A percentile compares a stretch with the other conserved stretches of the same genome.
These are phyloP conservation scores for Tragelaphus scriptus DNA, from an alignment of 2,113 vertebrate genomes.

Conservation along the genomic window DNA sequence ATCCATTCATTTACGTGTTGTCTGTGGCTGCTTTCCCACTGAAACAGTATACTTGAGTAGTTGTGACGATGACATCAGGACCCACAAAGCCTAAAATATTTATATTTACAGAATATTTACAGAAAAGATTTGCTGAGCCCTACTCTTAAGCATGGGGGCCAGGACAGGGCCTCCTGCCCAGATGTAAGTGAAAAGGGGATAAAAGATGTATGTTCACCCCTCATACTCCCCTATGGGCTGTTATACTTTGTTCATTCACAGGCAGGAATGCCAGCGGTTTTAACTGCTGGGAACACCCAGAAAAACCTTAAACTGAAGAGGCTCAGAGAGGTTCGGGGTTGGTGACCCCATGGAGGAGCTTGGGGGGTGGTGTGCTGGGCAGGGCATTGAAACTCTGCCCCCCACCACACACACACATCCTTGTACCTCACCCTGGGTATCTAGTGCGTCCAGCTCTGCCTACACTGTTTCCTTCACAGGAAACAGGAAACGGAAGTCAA, in stretches of 20 bases:
- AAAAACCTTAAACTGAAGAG: too few species aligned
- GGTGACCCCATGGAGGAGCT: not conserved
- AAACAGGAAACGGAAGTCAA: not conserved
- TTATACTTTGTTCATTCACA: not conserved
- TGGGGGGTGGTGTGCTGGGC: too few species aligned
- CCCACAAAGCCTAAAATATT: not conserved
- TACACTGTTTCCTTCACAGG: not conserved
- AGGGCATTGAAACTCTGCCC: too few species aligned
- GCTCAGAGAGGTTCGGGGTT: not conserved
- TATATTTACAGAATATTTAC: not conserved
- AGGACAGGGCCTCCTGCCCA: not conserved
- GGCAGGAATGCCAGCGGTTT: not conserved
- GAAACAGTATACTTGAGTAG: rapidly evolving
- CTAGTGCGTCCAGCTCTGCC: not conserved
- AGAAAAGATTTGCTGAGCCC: not conserved
- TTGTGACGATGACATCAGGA: not conserved
- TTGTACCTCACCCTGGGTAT: rapidly evolving
- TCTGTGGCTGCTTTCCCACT: not conserved
- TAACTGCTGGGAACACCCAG: not conserved
- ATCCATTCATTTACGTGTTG: not conserved
- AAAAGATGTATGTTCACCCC: not conserved
- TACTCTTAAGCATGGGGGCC: not conserved
- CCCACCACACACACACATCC: not conserved
- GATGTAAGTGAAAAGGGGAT: too few species aligned
- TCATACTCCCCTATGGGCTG: not conserved